Percentiles rank a stretch among this genome's conserved stretches.
These are phyloP conservation scores for Crossaster papposus DNA, from an alignment of 53 echinoderm and acorn worm species.

Conservation along the genomic window DNA sequence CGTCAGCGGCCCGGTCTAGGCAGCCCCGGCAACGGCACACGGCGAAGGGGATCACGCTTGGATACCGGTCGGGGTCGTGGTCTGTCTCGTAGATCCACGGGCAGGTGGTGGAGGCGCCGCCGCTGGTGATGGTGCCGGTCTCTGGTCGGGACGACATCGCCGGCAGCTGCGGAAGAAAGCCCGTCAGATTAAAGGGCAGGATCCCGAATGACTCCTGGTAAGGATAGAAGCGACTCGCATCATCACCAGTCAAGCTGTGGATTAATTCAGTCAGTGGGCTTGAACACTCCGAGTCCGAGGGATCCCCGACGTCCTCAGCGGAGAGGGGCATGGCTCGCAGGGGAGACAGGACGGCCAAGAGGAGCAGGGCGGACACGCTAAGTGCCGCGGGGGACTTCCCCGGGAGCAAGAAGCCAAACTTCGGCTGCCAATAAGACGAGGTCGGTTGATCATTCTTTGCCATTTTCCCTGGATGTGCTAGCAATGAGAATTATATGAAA, in stretches of 20 bases:
- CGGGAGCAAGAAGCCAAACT: background rate
- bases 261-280: background rate
- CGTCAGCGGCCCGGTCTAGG: background rate
- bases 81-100: slow-evolving; percentile 40
- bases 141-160: background rate
- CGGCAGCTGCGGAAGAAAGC: background rate
- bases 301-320: background rate
- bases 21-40: slow-evolving; percentile 40
- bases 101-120: slow-evolving; percentile 35
- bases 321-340: slow-evolving; percentile 2
- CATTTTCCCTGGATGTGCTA: no score
- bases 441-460: background rate
- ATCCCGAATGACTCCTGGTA: background rate
- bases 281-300: background rate
- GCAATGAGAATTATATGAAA: no score
- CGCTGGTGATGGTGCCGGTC: no score
- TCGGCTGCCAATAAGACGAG: background rate
- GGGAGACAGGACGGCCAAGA: slow-evolving; percentile 6
- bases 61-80: slow-evolving; percentile 35
- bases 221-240: background rate
- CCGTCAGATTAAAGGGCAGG: background rate
- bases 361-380: background rate
- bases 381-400: background rate
- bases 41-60: slow-evolving; percentile 19
- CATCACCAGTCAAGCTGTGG: no score